These are phyloP conservation scores for Athalia circularis DNA, from an alignment of 2,888 invertebrate genomes.

Conservation along the genomic window DNA sequence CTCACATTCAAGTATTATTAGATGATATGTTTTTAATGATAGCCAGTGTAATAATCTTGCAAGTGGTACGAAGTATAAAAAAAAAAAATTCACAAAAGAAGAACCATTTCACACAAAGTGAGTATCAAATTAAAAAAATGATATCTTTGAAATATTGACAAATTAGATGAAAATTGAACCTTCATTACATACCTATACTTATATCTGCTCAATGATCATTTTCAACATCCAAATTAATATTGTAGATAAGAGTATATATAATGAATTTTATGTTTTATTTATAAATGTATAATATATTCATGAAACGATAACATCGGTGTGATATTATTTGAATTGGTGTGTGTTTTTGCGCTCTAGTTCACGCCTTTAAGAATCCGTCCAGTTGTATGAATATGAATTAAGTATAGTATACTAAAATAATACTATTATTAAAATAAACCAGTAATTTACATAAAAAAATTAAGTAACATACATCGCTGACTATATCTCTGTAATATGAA, in stretches of 20 bases:
- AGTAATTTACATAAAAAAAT: constrained; percentile 25
- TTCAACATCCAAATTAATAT: constrained; percentile 45
- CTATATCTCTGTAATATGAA: constrained; percentile 30
- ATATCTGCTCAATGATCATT: constrained; percentile 45
- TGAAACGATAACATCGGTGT: constrained; percentile 45
- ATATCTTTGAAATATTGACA: constrained; percentile 4
- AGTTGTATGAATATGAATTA: constrained; percentile 30
- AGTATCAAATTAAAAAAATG: constrained; percentile 11
- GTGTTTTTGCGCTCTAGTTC: constrained; percentile 49
- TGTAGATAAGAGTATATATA: constrained; percentile 41
- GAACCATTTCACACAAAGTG: constrained; percentile 18
- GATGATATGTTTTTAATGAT: constrained; percentile 36
- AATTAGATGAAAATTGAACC: constrained; percentile 23
- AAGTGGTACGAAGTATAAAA: not conserved
- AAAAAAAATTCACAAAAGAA: not conserved
- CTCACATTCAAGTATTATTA: constrained; percentile 45
- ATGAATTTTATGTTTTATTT: constrained; percentile 38
- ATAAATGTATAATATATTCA: constrained; percentile 42
- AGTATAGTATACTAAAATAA: not conserved
- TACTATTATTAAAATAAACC: constrained; percentile 9
- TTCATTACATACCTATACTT: constrained; percentile 9
- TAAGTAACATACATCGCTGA: constrained; percentile 28
- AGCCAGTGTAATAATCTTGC: constrained; percentile 22
- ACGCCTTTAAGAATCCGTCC: constrained; percentile 51
- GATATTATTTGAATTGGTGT: constrained; percentile 47